These are phyloP conservation scores for Sarcophaga carnaria DNA, from an alignment of 2,888 invertebrate species.

Conservation along the genomic window DNA sequence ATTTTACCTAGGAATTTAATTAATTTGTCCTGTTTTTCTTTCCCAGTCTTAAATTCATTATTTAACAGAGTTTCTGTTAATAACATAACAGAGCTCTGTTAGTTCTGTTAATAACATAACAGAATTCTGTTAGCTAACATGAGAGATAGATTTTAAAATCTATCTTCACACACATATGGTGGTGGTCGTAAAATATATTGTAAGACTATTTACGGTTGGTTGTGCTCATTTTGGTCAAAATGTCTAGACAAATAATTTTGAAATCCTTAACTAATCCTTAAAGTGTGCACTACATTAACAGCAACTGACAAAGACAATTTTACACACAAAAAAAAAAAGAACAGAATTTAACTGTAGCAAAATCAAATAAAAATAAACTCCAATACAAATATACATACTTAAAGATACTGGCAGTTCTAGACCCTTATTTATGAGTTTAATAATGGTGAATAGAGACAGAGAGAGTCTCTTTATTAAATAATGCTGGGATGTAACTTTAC, in stretches of 20 bases:
- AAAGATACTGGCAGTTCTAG: neutral
- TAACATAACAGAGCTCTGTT: too few relatives aligned
- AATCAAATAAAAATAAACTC: constrained; percentile 10
- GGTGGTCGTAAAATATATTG: constrained; percentile 28
- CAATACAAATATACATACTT: constrained; percentile 9
- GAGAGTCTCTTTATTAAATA: constrained; percentile 42
- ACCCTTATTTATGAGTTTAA: too few relatives aligned
- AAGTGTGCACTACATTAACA: constrained; percentile 61
- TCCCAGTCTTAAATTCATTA: too few relatives aligned
- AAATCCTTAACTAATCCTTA: constrained; percentile 65
- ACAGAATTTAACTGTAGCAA: constrained; percentile 3
- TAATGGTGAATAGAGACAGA: too few relatives aligned
- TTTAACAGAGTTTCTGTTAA: too few relatives aligned
- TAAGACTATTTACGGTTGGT: neutral
- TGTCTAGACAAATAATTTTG: constrained; percentile 68
- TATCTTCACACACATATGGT: too few relatives aligned
- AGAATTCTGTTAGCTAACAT: too few relatives aligned
- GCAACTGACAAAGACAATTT: constrained; percentile 14
- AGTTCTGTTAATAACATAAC: too few relatives aligned
- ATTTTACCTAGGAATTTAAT: too few relatives aligned
- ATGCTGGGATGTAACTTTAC: constrained; percentile 21
- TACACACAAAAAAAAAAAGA: neutral
- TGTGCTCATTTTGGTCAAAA: constrained; percentile 51
- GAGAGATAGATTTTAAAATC: too few relatives aligned
- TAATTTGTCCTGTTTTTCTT: too few relatives aligned